Conservation (phyloP, 2,797 vertebrate genomes). For the Siniperca obscura region DNA sequence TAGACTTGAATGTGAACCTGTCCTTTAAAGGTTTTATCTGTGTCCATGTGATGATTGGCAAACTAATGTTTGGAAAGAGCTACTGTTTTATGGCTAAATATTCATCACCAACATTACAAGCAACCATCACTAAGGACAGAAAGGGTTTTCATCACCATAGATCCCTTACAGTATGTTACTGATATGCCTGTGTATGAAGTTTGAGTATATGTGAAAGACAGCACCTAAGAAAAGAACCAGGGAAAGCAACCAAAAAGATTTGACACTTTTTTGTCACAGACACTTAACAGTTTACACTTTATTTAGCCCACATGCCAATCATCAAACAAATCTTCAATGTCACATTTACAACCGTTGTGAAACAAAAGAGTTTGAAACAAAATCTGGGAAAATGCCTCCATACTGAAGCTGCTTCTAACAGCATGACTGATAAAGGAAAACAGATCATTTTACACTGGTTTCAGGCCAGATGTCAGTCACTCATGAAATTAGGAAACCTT, state of each 20-base stretch:
- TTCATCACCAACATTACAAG: neutral
- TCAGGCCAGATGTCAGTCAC: constrained; percentile 56
- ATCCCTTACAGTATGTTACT: neutral
- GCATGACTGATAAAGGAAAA: constrained; percentile 42
- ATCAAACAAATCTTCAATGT: constrained; percentile 32
- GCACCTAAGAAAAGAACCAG: constrained; percentile 15
- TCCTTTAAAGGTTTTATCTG: no score
- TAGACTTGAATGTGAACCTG: no score
- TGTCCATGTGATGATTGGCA: no score
- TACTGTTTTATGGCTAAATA: no score
- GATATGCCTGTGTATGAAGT: constrained; percentile 16
- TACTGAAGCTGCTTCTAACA: constrained; percentile 21
- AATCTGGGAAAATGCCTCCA: constrained; percentile 35
- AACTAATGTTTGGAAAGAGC: no score
- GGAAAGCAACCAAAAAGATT: constrained; percentile 15
- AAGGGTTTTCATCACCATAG: neutral
- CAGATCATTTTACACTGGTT: constrained; percentile 51
- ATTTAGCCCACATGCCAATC: constrained; percentile 56
- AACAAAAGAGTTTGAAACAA: constrained; percentile 36
- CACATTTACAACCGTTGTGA: constrained; percentile 41
- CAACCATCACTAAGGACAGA: neutral
- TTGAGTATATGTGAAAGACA: constrained; percentile 28
- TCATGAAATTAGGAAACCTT: constrained; percentile 35
- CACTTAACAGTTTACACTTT: constrained; percentile 45
- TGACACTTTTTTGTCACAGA: constrained; percentile 36